Conservation (phyloP, 2,797 vertebrate species). For the Uromys caudimaculatus region DNA sequence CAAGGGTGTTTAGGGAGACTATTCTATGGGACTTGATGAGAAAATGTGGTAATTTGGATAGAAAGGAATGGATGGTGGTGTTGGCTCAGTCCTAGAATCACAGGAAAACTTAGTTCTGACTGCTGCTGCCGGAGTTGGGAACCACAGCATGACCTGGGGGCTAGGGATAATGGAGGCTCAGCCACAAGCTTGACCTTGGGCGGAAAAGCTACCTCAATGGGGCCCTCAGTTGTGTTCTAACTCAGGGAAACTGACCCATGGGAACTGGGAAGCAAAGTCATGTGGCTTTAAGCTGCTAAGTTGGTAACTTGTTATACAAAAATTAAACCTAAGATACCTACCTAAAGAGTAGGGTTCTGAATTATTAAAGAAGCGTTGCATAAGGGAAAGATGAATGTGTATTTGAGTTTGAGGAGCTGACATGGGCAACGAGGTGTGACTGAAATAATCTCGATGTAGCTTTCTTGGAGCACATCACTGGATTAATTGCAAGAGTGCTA, state of each 20-base stretch:
- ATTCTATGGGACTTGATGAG: background rate
- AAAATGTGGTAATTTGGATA: background rate
- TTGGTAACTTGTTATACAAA: background rate
- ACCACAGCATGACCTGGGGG: background rate
- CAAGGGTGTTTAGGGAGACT: background rate
- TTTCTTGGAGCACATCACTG: background rate
- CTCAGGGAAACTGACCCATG: background rate
- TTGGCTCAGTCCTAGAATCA: background rate
- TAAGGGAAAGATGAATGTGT: slow-evolving; percentile 14
- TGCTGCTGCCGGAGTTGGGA: background rate
- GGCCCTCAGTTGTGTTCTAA: background rate
- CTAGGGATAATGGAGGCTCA: accelerated
- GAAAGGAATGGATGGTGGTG: background rate
- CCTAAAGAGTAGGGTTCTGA: background rate
- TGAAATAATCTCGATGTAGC: background rate
- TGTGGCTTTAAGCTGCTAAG: background rate
- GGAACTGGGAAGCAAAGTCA: background rate
- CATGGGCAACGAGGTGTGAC: background rate
- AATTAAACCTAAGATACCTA: background rate
- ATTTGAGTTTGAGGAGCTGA: slow-evolving; percentile 5
- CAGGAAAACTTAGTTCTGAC: background rate
- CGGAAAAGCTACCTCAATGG: background rate
- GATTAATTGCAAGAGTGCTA: slow-evolving; percentile 29
- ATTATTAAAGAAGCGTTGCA: slow-evolving; percentile 10
- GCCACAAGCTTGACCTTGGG: background rate